Evolutionary conservation across 2,113 vertebrate species (phyloP), one percentile per base, ranked within the genome.

Genomic region (Budorcas taxicolor): DNA sequence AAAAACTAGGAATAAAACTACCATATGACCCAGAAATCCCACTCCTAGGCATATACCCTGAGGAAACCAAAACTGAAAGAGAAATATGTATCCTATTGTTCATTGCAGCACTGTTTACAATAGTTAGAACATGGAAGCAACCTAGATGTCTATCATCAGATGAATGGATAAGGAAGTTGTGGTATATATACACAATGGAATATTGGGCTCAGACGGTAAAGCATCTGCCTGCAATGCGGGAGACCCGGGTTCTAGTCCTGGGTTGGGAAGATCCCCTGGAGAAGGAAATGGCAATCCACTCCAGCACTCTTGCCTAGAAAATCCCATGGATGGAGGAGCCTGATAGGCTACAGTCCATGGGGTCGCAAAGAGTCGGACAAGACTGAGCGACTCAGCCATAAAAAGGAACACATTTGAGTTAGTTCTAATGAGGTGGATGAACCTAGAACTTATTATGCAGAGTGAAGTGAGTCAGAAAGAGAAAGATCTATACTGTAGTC

Each of bases 151-250:
- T 21, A 40, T 36, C n/a, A 71, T 71, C n/a, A 71, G n/a, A 40
- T 40, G 67, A 40, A 21, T 40, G 10, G 67, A 40, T 71, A 71
- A 71, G n/a, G 17, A 71, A 36, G n/a, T 13, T 74, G 67, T 71
- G 19, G n/a, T 40, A 74, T 6, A 40, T 12, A 40, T 71, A 23
- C 36, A 40, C 67, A 71, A 23, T 23, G 67, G 67, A 71, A 71
- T 71, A 71, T 40, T 71, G 57, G 57, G 25, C 21, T 58, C 57
- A 58, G 57, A 58, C 0, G 4, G 25, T 58, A 58, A 58, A 27
- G 4, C 0, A 0, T 27, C 25, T 27, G 25, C 25, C 57, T 58
- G 57, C 57, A 58, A 29, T 58, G 25, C 1, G 0, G 57, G 25
- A 58, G 57, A 58, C 57, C 57, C 0, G 57, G 57, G 25, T 58